A percentile compares a stretch with the other conserved stretches of the same genome.
phyloP scores from a whole-genome alignment of 2,797 vertebrate genomes.

The Channa striata region DNA sequence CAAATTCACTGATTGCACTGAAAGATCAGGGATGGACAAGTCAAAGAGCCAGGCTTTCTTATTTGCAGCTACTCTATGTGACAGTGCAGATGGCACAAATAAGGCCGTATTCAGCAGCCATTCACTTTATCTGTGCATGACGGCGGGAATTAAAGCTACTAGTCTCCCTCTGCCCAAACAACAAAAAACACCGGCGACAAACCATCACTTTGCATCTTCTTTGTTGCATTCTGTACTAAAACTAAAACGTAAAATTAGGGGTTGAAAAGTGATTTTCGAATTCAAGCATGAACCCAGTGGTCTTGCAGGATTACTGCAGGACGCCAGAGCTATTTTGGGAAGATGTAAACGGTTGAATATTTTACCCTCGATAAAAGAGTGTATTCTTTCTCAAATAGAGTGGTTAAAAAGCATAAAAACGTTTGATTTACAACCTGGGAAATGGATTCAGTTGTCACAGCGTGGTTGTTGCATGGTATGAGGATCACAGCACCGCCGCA shows the following conservation, averaged over 20 bases:
- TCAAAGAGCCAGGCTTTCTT: slow-evolving; percentile 15
- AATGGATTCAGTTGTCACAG: slow-evolving; percentile 49
- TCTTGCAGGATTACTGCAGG: background rate
- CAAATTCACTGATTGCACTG: slow-evolving; percentile 56
- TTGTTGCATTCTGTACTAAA: background rate
- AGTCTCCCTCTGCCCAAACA: no score
- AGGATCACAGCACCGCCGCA: slow-evolving; percentile 40
- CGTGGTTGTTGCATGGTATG: slow-evolving; percentile 29
- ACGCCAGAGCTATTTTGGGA: background rate
- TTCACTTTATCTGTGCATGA: background rate
- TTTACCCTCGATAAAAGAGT: slow-evolving; percentile 18
- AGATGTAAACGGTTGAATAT: slow-evolving; percentile 17
- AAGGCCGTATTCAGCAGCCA: background rate
- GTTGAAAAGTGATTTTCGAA: no score
- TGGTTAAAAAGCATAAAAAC: background rate
- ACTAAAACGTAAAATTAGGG: background rate
- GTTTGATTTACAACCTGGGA: slow-evolving; percentile 27
- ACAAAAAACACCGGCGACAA: no score
- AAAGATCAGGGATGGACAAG: slow-evolving; percentile 42
- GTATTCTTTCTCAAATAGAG: slow-evolving; percentile 13
- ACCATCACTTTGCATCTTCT: background rate
- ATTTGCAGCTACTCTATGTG: slow-evolving; percentile 3
- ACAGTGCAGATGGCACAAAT: background rate
- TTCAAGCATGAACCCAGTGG: no score
- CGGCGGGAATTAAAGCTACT: background rate